These are phyloP conservation scores for Labeo catla DNA, from an alignment of 2,113 vertebrate species.

Conservation along the genomic window DNA sequence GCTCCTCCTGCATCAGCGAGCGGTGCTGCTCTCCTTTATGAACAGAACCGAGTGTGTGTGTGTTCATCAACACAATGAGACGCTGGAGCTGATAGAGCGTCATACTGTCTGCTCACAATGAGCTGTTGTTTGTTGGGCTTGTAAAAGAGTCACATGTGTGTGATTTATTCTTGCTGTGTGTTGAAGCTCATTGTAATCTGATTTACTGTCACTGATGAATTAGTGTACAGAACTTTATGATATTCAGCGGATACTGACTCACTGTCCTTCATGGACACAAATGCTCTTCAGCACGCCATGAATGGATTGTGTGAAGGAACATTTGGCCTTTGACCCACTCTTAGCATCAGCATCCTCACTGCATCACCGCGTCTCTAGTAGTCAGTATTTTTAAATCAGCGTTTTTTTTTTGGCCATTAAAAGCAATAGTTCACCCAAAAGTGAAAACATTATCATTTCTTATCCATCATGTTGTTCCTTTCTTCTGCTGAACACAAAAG, in stretches of 20 bases:
- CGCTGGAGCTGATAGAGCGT: neutral
- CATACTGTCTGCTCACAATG: slow-evolving; percentile 1
- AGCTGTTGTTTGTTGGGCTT: slow-evolving; percentile 6
- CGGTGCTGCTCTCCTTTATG: slow-evolving; percentile 19
- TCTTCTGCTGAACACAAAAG: too few relatives aligned
- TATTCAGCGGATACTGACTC: neutral
- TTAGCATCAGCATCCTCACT: neutral
- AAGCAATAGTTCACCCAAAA: neutral
- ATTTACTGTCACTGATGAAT: neutral
- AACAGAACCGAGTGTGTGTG: neutral
- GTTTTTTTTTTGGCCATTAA: neutral
- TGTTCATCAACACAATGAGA: neutral
- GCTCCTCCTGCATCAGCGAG: neutral
- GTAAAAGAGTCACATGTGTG: neutral
- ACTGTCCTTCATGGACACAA: neutral
- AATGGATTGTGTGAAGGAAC: neutral
- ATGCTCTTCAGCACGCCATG: neutral
- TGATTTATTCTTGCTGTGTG: neutral
- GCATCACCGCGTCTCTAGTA: neutral
- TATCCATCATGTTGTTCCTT: too few relatives aligned
- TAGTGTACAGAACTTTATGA: neutral
- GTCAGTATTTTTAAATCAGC: neutral
- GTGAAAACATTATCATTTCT: too few relatives aligned
- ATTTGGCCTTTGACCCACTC: neutral
- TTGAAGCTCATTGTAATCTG: neutral